phyloP scores from a whole-genome alignment of 2,113 vertebrate genomes.

The Pseudorectes ferrugineus region DNA sequence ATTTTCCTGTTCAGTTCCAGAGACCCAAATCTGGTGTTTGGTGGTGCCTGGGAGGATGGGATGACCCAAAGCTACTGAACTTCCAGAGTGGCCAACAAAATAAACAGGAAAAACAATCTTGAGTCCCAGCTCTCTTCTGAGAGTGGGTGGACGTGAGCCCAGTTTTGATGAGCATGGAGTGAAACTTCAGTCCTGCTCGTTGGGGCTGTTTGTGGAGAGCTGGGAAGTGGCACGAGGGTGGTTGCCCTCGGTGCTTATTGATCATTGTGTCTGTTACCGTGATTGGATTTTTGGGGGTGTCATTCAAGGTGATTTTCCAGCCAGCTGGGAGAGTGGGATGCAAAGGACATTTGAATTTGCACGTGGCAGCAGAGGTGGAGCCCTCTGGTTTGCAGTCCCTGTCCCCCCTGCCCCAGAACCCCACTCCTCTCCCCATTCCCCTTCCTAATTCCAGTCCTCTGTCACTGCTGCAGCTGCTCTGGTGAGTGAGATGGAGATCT shows the following conservation, averaged over 20 bases:
- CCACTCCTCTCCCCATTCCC: background rate
- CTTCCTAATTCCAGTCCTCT: background rate
- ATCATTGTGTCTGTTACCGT: rapidly evolving
- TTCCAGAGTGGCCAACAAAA: background rate
- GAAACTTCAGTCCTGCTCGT: background rate
- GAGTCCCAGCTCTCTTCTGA: background rate
- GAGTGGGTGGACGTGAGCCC: rapidly evolving
- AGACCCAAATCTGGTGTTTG: background rate
- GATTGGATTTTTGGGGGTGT: background rate
- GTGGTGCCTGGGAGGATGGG: background rate
- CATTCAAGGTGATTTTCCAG: background rate
- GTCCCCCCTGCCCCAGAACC: background rate
- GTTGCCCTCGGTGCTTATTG: background rate
- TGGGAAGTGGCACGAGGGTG: background rate
- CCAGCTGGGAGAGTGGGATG: background rate
- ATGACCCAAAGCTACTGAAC: background rate
- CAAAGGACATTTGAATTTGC: background rate
- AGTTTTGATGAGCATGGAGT: background rate
- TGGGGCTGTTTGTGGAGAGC: background rate
- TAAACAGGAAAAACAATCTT: background rate
- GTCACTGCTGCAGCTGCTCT: background rate
- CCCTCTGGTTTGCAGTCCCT: background rate
- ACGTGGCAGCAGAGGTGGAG: background rate
- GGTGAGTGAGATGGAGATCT: background rate
- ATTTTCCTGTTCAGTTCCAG: background rate